These are phyloP conservation scores for Gobio gobio DNA, from an alignment of 2,113 vertebrate species.

Conservation along the genomic window DNA sequence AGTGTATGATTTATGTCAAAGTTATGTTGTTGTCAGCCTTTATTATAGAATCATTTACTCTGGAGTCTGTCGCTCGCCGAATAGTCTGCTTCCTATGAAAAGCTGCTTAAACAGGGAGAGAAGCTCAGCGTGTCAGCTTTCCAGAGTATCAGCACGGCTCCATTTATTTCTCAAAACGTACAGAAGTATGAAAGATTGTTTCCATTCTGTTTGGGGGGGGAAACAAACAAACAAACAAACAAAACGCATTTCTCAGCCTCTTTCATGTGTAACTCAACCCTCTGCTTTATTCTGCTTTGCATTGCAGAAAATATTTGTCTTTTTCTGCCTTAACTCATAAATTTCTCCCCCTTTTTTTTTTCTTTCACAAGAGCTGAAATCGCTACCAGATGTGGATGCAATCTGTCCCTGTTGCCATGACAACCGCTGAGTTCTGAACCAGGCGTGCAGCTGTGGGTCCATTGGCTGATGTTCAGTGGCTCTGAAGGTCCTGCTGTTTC, in stretches of 20 bases:
- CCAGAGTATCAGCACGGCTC: constrained; percentile 3
- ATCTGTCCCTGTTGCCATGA: constrained; percentile 79
- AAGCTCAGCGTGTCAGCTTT: constrained; percentile 2
- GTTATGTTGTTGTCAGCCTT: constrained; percentile 23
- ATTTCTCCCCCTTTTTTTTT: constrained; percentile 75
- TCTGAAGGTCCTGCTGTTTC: constrained; percentile 11
- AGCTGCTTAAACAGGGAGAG: background rate
- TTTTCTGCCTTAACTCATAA: constrained; percentile 84
- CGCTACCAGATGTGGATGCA: constrained; percentile 91
- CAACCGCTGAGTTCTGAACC: constrained; percentile 73
- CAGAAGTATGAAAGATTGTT: background rate
- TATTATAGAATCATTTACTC: constrained; percentile 1
- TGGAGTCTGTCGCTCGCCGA: background rate
- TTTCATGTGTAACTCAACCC: constrained; percentile 75
- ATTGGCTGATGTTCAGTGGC: constrained; percentile 57
- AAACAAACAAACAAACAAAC: constrained; percentile 33
- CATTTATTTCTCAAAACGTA: constrained; percentile 13
- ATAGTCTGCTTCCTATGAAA: background rate
- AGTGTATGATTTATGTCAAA: background rate
- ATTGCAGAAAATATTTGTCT: constrained; percentile 90
- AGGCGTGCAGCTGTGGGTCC: constrained; percentile 71
- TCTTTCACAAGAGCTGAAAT: constrained; percentile 80
- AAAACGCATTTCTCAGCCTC: background rate
- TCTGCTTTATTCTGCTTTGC: constrained; percentile 84
- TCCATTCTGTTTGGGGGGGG: background rate